Percentiles rank a stretch among this genome's conserved stretches.
phyloP scores from a whole-genome alignment of 2,797 vertebrate genomes.

The Parotocinclus haroldoi region DNA sequence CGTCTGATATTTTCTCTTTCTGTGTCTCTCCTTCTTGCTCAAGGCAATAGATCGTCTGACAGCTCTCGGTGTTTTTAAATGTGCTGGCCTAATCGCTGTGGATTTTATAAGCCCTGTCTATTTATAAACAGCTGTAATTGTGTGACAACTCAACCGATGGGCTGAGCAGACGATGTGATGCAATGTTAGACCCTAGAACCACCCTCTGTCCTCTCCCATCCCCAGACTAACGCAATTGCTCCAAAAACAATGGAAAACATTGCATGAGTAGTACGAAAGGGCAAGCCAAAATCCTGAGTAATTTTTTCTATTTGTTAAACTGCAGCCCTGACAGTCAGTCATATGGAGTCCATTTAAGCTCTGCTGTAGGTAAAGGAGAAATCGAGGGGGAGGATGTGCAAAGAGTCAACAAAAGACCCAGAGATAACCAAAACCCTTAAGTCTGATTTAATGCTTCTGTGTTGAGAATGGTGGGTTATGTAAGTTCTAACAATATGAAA shows the following conservation, averaged over 20 bases:
- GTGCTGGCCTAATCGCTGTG: not conserved
- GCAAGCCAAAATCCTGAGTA: slow-evolving; percentile 44
- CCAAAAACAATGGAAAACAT: slow-evolving; percentile 58
- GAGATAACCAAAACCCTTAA: slow-evolving; percentile 52
- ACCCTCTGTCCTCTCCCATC: not conserved
- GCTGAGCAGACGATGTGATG: slow-evolving; percentile 43
- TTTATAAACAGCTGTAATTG: slow-evolving; percentile 59
- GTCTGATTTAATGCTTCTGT: slow-evolving; percentile 40
- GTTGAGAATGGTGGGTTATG: slow-evolving; percentile 38
- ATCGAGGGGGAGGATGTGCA: slow-evolving; percentile 22
- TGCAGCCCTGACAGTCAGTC: slow-evolving; percentile 46
- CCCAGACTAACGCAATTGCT: slow-evolving; percentile 3
- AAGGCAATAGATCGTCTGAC: slow-evolving; percentile 9
- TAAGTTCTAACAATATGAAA: slow-evolving; percentile 25
- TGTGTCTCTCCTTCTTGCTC: not conserved
- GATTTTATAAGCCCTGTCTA: slow-evolving; percentile 45
- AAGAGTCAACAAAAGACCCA: slow-evolving; percentile 35
- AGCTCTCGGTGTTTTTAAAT: slow-evolving; percentile 4
- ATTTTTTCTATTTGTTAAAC: slow-evolving; percentile 55
- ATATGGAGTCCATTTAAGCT: slow-evolving; percentile 65
- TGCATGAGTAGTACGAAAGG: slow-evolving; percentile 44
- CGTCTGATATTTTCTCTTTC: not conserved
- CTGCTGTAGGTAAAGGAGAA: slow-evolving; percentile 61
- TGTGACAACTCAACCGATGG: slow-evolving; percentile 51
- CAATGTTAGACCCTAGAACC: slow-evolving; percentile 13